Percentiles rank a stretch among this genome's conserved stretches.
Evolutionary conservation across 2,888 invertebrate species (phyloP).

Genomic region (Erebia epiphron): DNA sequence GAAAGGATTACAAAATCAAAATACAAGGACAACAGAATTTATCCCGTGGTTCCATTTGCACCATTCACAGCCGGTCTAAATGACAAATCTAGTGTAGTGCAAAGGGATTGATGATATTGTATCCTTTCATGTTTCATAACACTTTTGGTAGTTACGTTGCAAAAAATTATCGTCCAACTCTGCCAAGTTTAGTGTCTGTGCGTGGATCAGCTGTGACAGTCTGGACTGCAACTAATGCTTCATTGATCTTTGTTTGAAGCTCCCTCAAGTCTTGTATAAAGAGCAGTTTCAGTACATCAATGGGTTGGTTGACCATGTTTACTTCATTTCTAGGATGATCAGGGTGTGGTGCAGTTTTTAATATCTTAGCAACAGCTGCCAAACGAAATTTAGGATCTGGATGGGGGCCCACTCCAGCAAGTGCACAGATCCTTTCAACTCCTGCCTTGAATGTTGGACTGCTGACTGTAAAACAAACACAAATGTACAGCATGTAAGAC

Average conservation of each 20-base stretch:
- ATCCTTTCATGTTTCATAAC: too few relatives aligned
- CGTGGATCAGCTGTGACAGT: conserved; percentile 97
- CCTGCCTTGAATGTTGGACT: conserved; percentile 92
- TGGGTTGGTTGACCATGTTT: conserved; percentile 66
- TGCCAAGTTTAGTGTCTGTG: conserved; percentile 96
- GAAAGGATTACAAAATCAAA: too few relatives aligned
- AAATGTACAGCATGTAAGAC: neutral
- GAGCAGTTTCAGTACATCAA: conserved; percentile 88
- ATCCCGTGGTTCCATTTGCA: too few relatives aligned
- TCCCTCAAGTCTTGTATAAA: conserved; percentile 93
- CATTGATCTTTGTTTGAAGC: conserved; percentile 96
- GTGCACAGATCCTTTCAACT: conserved; percentile 88
- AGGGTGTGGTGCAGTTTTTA: conserved; percentile 93
- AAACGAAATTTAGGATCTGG: conserved; percentile 68
- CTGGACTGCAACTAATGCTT: conserved; percentile 96
- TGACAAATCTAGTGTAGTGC: too few relatives aligned
- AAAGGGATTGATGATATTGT: too few relatives aligned
- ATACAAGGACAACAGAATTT: too few relatives aligned
- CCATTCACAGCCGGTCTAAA: too few relatives aligned
- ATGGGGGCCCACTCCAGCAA: conserved; percentile 78
- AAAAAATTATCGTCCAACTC: conserved; percentile 87
- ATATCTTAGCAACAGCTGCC: conserved; percentile 87
- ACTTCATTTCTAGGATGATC: conserved; percentile 69
- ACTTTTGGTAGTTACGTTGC: neutral
- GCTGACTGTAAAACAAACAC: conserved; percentile 84